phyloP scores from a whole-genome alignment of 1,140 invertebrate species.

The Archivesica marissinica region DNA sequence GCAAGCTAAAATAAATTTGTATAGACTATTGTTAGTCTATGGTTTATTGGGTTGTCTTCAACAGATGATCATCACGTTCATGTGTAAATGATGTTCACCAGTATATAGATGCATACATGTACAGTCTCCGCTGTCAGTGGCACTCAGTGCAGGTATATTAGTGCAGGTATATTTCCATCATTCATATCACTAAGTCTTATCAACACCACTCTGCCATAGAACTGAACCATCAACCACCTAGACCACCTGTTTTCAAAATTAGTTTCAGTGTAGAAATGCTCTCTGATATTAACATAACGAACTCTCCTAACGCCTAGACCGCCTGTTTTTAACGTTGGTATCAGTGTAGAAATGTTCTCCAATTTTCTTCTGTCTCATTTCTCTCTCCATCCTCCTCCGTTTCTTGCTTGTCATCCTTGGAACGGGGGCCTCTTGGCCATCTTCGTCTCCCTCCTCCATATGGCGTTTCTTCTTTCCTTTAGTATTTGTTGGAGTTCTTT shows the following conservation, averaged over 20 bases:
- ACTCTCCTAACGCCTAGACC: conserved; percentile 59
- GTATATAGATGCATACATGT: too few species aligned
- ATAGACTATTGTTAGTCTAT: too few species aligned
- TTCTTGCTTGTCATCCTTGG: conserved; percentile 75
- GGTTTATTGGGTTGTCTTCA: too few species aligned
- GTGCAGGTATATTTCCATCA: too few species aligned
- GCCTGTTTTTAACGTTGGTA: conserved; percentile 93
- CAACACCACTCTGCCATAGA: too few species aligned
- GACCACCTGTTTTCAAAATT: conserved; percentile 92
- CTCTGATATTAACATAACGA: conserved; percentile 89
- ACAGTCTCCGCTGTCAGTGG: too few species aligned
- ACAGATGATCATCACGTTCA: too few species aligned
- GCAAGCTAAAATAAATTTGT: too few species aligned
- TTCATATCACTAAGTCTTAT: too few species aligned
- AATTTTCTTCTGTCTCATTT: conserved; percentile 92
- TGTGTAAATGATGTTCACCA: too few species aligned
- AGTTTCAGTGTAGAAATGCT: conserved; percentile 95
- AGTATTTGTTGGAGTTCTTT: conserved; percentile 21
- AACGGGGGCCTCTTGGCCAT: conserved; percentile 39
- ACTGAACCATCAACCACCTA: conserved; percentile 48
- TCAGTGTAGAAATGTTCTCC: conserved; percentile 97
- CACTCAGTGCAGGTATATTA: too few species aligned
- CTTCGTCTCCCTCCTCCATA: conserved; percentile 35
- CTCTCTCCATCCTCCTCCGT: conserved; percentile 83
- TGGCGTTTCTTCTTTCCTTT: conserved; percentile 61